phyloP scores from a whole-genome alignment of 2,888 invertebrate genomes.

The Craniophora ligustri region DNA sequence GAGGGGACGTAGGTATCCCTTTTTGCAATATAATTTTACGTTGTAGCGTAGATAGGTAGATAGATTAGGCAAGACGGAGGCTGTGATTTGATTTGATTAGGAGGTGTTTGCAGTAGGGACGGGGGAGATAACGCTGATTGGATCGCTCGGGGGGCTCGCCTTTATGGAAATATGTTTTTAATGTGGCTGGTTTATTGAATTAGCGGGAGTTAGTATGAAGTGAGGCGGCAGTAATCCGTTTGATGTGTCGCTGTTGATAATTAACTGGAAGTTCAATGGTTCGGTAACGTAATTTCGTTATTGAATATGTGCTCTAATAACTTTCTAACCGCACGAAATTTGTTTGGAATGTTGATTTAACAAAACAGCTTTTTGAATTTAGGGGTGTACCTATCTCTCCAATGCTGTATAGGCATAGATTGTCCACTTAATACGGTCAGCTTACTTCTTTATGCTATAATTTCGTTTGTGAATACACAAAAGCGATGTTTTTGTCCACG shows the following conservation, averaged over 20 bases:
- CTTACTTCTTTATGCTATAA: constrained; percentile 65
- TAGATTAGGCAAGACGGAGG: constrained; percentile 88
- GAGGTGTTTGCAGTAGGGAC: constrained; percentile 84
- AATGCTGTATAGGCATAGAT: constrained; percentile 5
- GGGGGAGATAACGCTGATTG: constrained; percentile 87
- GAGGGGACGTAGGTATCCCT: constrained; percentile 86
- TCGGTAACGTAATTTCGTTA: constrained; percentile 60
- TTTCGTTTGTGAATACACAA: constrained; percentile 71
- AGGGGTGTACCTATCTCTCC: constrained; percentile 1
- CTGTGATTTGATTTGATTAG: constrained; percentile 89
- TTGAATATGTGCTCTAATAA: constrained; percentile 47
- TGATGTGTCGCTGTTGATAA: constrained; percentile 74
- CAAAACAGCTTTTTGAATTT: constrained; percentile 1
- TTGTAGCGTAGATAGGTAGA: constrained; percentile 86
- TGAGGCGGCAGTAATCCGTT: constrained; percentile 77
- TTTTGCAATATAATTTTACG: constrained; percentile 88
- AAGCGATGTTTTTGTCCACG: constrained; percentile 77
- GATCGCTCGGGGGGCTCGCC: constrained; percentile 76
- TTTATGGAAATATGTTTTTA: constrained; percentile 88
- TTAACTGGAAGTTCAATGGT: constrained; percentile 68
- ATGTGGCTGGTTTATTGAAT: constrained; percentile 87
- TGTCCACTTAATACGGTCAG: constrained; percentile 78
- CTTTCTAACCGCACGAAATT: constrained; percentile 44
- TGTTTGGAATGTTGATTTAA: constrained; percentile 22
- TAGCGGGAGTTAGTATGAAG: constrained; percentile 78